These are phyloP conservation scores for Amblyornis subalaris DNA, from an alignment of 2,113 vertebrate species.

Conservation along the genomic window DNA sequence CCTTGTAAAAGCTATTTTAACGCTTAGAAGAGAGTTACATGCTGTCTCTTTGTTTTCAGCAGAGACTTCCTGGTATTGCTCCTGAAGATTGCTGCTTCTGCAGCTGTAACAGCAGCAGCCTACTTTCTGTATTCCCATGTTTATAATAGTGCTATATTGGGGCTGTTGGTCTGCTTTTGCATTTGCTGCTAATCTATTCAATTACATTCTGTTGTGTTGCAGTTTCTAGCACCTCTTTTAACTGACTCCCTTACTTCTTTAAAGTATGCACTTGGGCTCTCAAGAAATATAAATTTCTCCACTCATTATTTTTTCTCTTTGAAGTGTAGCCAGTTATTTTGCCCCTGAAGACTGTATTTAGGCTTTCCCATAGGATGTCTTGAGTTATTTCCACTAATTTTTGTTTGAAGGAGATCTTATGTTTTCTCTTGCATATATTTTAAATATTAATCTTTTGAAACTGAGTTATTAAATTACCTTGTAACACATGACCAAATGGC, in stretches of 20 bases:
- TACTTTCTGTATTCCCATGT: conserved; percentile 27
- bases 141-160: background rate
- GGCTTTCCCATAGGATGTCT: conserved; percentile 37
- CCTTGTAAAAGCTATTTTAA: conserved; percentile 13
- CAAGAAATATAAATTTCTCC: conserved; percentile 37
- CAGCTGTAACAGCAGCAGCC: conserved; percentile 8
- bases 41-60: background rate
- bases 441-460: conserved; percentile 27
- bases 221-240: conserved; percentile 41
- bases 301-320: conserved; percentile 53
- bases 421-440: conserved; percentile 32
- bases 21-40: background rate
- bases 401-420: background rate
- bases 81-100: background rate
- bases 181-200: conserved; percentile 47
- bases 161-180: conserved; percentile 2
- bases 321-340: conserved; percentile 42
- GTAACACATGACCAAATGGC: background rate
- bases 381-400: conserved; percentile 4
- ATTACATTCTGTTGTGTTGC: conserved; percentile 29
- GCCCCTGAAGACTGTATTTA: conserved; percentile 8
- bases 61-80: background rate
- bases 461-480: background rate
- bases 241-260: conserved; percentile 40
- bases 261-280: conserved; percentile 22